Percentiles rank a stretch among this genome's conserved stretches.
Conservation (phyloP, 53 echinoderm and acorn worm species). For the Hippasteria phrygiana region DNA sequence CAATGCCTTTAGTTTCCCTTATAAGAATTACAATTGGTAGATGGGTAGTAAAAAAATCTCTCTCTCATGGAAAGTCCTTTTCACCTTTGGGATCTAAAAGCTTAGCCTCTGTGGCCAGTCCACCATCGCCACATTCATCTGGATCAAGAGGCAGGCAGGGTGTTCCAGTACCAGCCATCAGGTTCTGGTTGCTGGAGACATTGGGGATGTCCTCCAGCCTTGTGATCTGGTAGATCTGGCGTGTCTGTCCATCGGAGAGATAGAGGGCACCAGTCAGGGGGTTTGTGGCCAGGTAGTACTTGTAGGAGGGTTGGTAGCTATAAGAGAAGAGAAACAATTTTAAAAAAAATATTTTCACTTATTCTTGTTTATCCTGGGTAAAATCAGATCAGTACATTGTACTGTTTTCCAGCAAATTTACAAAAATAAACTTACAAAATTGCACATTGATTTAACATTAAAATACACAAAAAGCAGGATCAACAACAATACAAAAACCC, state of each 20-base stretch:
- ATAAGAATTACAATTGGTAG: too few species aligned
- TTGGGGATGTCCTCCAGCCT: constrained; percentile 67
- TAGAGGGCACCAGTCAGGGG: constrained; percentile 85
- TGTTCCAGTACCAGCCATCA: constrained; percentile 85
- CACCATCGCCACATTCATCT: constrained; percentile 89
- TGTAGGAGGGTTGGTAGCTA: constrained; percentile 91
- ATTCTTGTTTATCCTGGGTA: too few species aligned
- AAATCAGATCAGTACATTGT: too few species aligned
- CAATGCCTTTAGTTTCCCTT: too few species aligned
- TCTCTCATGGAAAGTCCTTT: not conserved
- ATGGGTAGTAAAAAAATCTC: too few species aligned
- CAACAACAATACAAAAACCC: too few species aligned
- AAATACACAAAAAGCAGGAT: too few species aligned
- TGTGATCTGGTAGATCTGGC: constrained; percentile 79
- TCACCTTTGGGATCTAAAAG: constrained; percentile 92
- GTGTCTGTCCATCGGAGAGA: constrained; percentile 88
- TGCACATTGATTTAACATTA: too few species aligned
- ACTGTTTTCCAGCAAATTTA: too few species aligned
- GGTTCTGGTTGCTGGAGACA: constrained; percentile 74
- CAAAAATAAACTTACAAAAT: too few species aligned
- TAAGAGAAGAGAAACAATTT: not conserved
- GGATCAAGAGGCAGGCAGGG: constrained; percentile 85
- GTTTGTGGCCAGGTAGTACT: constrained; percentile 94
- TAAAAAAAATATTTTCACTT: too few species aligned
- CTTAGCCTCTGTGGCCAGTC: constrained; percentile 81